Evolutionary conservation across 1,140 invertebrate species (phyloP), one percentile per base, ranked within the genome.

Genomic region (Pseudobourletiella spinata): DNA sequence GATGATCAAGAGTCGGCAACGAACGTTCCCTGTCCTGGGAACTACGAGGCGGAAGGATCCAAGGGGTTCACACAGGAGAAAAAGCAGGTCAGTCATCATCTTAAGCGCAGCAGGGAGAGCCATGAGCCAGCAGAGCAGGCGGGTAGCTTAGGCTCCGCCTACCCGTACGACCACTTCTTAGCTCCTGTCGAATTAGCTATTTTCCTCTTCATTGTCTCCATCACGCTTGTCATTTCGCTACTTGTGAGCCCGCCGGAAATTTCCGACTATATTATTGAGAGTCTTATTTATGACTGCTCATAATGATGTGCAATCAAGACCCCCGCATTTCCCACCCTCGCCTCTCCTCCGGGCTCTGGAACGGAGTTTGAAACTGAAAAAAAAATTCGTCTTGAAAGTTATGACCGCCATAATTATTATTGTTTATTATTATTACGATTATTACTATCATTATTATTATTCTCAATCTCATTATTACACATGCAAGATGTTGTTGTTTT

Each of bases 31-130:
- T 8, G 25, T 39, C 8, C 8, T 11, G 32, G n/a, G n/a, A 39
- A 39, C 8, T 39, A 39, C n/a, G 8, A 8, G 8, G 32, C 32
- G 8, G 32, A 51, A 59, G 43, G 44, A 48, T 55, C 46, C 28
- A 25, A n/a, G 50, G 32, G 55, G 28, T n/a, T 46, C 61, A 18
- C 6, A 57, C 18, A 57, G 51, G 43, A n/a, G n/a, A n/a, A n/a
- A n/a, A 61, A 63, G 26, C 65, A 67, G 65, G 65, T 67, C 50
- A 62, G 65, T 67, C 43, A 18, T 67, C 43, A 18, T 15, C 25
- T 61, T 59, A 48, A 26, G 16, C 50, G 26, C 4, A 50, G 22
- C 48, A 26, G 24, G 25, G 48, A 26, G 6, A 18, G 6, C n/a
- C n/a, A n/a, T n/a, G n/a, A 24, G 16, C n/a, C 8, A 55, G 32